These are phyloP conservation scores for Campylomormyrus numenius DNA, from an alignment of 2,113 vertebrate genomes.

Conservation along the genomic window DNA sequence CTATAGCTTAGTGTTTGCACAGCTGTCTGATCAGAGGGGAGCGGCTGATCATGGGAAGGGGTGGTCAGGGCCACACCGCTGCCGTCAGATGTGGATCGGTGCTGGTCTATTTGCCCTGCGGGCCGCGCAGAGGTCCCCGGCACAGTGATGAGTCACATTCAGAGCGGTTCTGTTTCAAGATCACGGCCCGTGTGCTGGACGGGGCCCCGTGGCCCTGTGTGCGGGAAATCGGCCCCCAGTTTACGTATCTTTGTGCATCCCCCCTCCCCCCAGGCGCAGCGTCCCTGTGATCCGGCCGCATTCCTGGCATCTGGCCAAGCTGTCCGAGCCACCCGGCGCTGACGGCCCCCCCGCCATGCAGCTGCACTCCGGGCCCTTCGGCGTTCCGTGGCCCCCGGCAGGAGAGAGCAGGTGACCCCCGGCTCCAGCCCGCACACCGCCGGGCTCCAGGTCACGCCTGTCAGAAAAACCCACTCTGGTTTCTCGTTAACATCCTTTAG, in stretches of 20 bases:
- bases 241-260: conserved; percentile 19
- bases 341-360: conserved; percentile 72
- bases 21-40: conserved; percentile 13
- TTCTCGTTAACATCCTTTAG: background rate
- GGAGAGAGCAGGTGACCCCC: conserved; percentile 66
- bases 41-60: background rate
- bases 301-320: conserved; percentile 87
- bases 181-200: background rate
- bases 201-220: background rate
- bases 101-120: background rate
- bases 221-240: conserved; percentile 17
- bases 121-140: background rate
- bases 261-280: conserved; percentile 66
- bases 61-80: background rate
- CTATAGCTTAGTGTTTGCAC: background rate
- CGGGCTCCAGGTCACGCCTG: background rate
- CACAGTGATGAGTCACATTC: background rate
- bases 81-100: background rate
- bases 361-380: conserved; percentile 75
- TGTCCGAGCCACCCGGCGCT: conserved; percentile 62
- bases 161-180: background rate
- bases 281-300: conserved; percentile 76
- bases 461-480: background rate
- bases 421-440: background rate
- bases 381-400: conserved; percentile 78